phyloP scores from a whole-genome alignment of 2,113 vertebrate genomes.

The Campylomormyrus numenius region DNA sequence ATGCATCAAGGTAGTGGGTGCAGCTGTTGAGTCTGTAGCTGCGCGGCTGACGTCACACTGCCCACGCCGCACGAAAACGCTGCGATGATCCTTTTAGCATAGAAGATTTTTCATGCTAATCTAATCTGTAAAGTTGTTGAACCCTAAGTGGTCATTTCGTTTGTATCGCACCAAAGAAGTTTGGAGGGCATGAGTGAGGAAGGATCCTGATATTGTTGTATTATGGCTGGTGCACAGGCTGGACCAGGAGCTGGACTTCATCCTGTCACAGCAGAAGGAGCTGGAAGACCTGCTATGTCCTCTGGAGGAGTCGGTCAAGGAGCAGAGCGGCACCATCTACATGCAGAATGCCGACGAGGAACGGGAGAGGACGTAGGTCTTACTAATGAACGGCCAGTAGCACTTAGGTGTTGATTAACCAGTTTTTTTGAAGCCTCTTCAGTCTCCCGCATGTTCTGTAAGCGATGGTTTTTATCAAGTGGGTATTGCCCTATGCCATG shows the following conservation, averaged over 20 bases:
- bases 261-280: conserved; percentile 95
- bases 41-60: not conserved
- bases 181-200: not conserved
- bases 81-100: not conserved
- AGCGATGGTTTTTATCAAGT: not conserved
- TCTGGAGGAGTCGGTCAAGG: conserved; percentile 86
- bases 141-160: not conserved
- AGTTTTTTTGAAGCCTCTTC: not conserved
- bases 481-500: not conserved
- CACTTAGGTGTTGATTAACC: not conserved
- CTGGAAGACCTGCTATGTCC: conserved; percentile 86
- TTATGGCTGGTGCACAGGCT: conserved; percentile 49
- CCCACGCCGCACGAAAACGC: not conserved
- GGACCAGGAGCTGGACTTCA: conserved; percentile 95
- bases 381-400: not conserved
- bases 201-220: not conserved
- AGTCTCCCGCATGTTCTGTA: too few species aligned
- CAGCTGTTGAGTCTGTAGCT: not conserved
- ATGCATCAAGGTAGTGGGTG: not conserved
- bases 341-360: conserved; percentile 95
- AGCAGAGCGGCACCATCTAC: conserved; percentile 92
- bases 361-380: conserved; percentile 76
- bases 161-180: not conserved
- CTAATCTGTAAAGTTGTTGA: not conserved
- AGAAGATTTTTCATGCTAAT: not conserved